Percentiles rank a stretch among this genome's conserved stretches.
Evolutionary conservation across 2,113 vertebrate species (phyloP).

Genomic region (Pycnonotus jocosus): DNA sequence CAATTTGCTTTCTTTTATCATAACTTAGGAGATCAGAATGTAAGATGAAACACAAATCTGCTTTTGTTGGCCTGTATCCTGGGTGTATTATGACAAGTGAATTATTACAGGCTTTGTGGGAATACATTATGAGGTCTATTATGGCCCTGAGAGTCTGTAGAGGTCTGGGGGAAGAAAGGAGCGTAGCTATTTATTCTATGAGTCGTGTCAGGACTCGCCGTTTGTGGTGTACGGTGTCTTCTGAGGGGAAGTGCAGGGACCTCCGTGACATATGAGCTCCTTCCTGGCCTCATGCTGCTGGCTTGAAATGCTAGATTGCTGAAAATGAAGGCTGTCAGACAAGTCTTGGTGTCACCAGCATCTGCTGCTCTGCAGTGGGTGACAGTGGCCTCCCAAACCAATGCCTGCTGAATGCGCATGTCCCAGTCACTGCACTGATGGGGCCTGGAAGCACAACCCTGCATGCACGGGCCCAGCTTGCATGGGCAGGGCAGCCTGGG

Average conservation of each 20-base stretch:
- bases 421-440: rapidly evolving
- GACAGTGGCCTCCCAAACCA: rapidly evolving
- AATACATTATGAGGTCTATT: neutral
- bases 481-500: rapidly evolving
- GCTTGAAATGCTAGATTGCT: neutral
- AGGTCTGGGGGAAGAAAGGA: constrained; percentile 2
- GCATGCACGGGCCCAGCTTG: rapidly evolving
- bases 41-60: constrained; percentile 41
- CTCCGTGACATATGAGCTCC: neutral
- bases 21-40: constrained; percentile 23
- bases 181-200: neutral
- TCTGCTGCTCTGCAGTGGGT: neutral
- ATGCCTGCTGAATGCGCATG: rapidly evolving
- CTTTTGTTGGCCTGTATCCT: constrained; percentile 43
- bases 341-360: rapidly evolving
- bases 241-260: neutral
- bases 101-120: constrained; percentile 26
- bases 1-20: constrained; percentile 43
- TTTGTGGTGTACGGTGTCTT: neutral
- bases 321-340: neutral
- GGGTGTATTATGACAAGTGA: constrained; percentile 24
- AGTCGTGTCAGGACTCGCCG: rapidly evolving
- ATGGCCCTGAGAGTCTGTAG: neutral
- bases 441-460: neutral
- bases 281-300: neutral